Base-by-base conservation (phyloP, 2,888 invertebrate genomes). In the Tetranychus piercei region DNA sequence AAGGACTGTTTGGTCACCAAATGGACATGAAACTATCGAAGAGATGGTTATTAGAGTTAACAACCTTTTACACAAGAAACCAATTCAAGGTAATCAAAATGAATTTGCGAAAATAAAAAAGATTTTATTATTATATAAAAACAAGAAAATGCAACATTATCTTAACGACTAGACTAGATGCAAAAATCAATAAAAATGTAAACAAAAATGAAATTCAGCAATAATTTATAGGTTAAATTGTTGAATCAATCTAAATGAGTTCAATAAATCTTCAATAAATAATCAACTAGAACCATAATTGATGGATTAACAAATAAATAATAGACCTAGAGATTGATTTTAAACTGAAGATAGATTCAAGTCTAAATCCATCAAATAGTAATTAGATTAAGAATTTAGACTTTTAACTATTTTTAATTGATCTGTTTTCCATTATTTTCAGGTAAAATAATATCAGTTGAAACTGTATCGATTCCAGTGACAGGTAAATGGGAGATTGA, bases 41-140 rank as follows among this genome's bases (percentile, higher is more conserved):
- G 75, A 75, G 43, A 75, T 75, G 72, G 15, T 75, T n/a, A 65
- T 44, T 34, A 23, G 75, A 7, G 71, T 75, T 65, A 75, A 75
- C 22, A 72, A 75, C 6, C 43, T 72, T 20, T 11, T 75, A 8
- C 9, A 20, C 8, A 75, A 64, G 11, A 70, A 71, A 66, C 75
- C 75, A n/a, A 74, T 74, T 8, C 44, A 74, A 65, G 74, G 74
- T 74, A 44, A 18, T 55, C 9, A 55, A 55, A 34, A 34, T 34
- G 11, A 55, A 55, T 55, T 55, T 15, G 55, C 55, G 55, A 55
- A 2, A 15, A 15, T 55, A 55, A 55, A 55, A 55, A 55, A 55
- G 15, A 9, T 55, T 55, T 55, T 9, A 7, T 55, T 7, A 55
- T 7, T 45, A 45, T 45, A 8, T 6, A 6, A 45, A 45, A 55